Conservation (phyloP, 2,113 vertebrate species). For the Danio rerio region DNA sequence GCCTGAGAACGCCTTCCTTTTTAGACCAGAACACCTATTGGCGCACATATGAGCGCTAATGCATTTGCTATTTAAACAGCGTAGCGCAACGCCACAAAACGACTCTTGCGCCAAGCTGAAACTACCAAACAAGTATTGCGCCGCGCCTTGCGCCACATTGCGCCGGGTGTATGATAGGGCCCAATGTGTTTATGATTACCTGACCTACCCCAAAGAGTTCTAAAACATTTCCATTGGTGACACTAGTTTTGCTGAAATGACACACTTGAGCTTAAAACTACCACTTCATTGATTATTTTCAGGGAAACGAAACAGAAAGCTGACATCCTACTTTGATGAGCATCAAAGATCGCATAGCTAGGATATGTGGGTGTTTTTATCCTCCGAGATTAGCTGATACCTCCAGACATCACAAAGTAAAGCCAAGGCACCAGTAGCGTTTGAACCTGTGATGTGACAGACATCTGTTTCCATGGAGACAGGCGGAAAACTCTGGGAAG, state of each 20-base stretch:
- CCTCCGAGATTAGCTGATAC: conserved; percentile 4
- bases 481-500: conserved; percentile 54
- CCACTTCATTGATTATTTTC: conserved; percentile 12
- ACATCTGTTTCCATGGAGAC: conserved; percentile 69
- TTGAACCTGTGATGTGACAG: conserved; percentile 55
- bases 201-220: background rate
- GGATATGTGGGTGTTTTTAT: conserved; percentile 5
- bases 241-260: background rate
- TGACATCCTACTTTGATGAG: background rate
- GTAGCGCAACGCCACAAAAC: too few species aligned
- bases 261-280: background rate
- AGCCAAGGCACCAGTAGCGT: conserved; percentile 32
- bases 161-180: too few species aligned
- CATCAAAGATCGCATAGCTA: background rate
- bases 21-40: too few species aligned
- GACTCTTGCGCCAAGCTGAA: too few species aligned
- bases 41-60: too few species aligned
- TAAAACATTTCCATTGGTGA: background rate
- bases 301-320: background rate
- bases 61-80: too few species aligned
- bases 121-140: too few species aligned
- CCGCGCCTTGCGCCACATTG: too few species aligned
- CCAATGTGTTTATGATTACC: too few species aligned
- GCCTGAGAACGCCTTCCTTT: too few species aligned
- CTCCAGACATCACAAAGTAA: conserved; percentile 8